Evolutionary conservation across 2,888 invertebrate genomes (phyloP), one percentile per base, ranked within the genome.

Genomic region (Lycocerus yunnanus): DNA sequence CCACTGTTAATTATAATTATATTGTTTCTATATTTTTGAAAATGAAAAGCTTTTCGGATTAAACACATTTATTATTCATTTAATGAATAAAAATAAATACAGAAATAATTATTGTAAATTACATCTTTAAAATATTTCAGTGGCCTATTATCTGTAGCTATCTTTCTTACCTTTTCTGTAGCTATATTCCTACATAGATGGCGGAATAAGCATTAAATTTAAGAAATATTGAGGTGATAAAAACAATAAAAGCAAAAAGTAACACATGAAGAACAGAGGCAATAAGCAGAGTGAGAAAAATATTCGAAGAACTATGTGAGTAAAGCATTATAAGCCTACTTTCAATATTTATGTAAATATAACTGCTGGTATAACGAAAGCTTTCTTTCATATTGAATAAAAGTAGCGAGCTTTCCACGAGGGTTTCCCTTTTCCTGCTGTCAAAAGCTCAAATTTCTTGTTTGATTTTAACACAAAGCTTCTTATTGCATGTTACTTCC

Each of bases 391-490:
- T 21, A 75, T 72, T 69, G 59, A 75, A 75, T 75, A 75, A 72
- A 72, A 66, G 69, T 72, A 70, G 72, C 71, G 67, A 75, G 75
- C 70, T 75, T 72, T 71, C 70, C 72, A 66, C 65, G 60, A 70
- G 61, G 71, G 68, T 71, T 76, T 73, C 76, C 58, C 73, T 69
- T 71, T 76, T 76, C 73, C 76, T 72, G 73, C 76, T 71, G 73
- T 73, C 76, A 76, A 71, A 69, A 76, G 71, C 73, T 76, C 73
- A 73, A 76, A 76, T 76, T 73, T 73, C 76, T 73, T 71, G 73
- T 76, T 76, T 76, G 73, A 76, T 73, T 73, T 68, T 71, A 75
- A 71, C 73, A 76, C 76, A 76, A 76, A 76, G 76, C 70, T 68
- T 69, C 72, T 73, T 73, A 73, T 70, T 68, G 70, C 69, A 69